Percentiles rank a stretch among this genome's conserved stretches.
Conservation (phyloP, 2,797 vertebrate species). For the Mus caroli region DNA sequence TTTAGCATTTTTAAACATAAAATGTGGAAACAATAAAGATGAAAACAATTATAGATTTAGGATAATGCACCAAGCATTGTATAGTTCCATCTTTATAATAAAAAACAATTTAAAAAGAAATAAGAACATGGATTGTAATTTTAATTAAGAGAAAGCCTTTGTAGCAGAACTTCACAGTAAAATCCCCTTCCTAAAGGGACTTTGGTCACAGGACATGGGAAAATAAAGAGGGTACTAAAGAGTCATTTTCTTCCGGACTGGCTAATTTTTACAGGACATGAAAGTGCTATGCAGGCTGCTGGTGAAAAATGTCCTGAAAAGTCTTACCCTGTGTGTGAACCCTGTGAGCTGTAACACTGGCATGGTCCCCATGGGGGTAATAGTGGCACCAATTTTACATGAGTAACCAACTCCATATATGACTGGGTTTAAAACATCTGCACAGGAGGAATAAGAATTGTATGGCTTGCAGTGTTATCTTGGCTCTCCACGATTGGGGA, state of each 20-base stretch:
- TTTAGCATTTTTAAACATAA: neutral
- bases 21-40: neutral
- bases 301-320: neutral
- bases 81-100: neutral
- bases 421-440: neutral
- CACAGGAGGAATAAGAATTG: neutral
- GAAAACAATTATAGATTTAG: neutral
- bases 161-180: no score
- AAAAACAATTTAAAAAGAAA: neutral
- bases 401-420: neutral
- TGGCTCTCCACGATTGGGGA: neutral
- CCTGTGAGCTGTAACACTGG: neutral
- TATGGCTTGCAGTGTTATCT: neutral
- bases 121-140: neutral
- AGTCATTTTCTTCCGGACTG: neutral
- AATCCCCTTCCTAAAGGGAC: neutral
- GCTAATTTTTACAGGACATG: neutral
- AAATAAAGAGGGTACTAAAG: neutral
- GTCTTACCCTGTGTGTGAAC: neutral
- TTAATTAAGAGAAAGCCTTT: neutral
- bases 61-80: neutral
- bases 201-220: neutral
- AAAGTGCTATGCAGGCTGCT: neutral
- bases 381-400: neutral
- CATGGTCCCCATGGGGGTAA: neutral